Conservation (phyloP, 2,888 invertebrate genomes). For the Hermaeophaga mercurialis region DNA sequence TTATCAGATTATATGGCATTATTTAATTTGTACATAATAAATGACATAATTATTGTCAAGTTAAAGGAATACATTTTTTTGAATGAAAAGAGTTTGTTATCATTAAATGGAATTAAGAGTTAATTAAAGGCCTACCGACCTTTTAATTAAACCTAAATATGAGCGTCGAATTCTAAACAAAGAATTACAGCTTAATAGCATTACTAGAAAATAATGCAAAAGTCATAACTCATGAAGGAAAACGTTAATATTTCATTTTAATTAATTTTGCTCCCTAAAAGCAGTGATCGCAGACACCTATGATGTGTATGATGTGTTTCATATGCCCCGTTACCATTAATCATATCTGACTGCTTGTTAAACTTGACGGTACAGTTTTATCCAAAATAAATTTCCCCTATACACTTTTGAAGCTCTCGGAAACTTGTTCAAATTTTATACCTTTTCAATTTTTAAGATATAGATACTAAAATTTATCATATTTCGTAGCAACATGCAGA, state of each 20-base stretch:
- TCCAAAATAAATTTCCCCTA: constrained; percentile 3
- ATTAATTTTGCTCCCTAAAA: constrained; percentile 27
- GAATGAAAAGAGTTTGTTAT: no score
- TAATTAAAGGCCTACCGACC: no score
- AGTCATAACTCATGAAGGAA: constrained; percentile 19
- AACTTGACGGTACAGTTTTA: constrained; percentile 13
- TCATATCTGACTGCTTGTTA: constrained; percentile 26
- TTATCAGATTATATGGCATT: no score
- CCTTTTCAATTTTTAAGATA: neutral
- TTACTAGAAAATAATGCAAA: constrained; percentile 12
- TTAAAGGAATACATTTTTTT: no score
- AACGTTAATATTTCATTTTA: constrained; percentile 30
- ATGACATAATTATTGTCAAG: no score
- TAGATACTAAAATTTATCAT: neutral
- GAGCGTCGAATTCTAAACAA: neutral
- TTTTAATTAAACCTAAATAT: no score
- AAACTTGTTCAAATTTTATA: neutral
- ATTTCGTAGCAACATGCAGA: no score
- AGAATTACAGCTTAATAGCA: constrained; percentile 8
- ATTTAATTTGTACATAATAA: no score
- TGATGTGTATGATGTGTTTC: constrained; percentile 30
- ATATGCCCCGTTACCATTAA: constrained; percentile 24
- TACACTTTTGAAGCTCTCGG: neutral
- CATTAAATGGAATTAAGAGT: no score
- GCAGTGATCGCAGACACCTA: constrained; percentile 28